Evolutionary conservation across 2,888 invertebrate species (phyloP), one percentile per base, ranked within the genome.

Genomic region (Temnothorax unifasciatus): DNA sequence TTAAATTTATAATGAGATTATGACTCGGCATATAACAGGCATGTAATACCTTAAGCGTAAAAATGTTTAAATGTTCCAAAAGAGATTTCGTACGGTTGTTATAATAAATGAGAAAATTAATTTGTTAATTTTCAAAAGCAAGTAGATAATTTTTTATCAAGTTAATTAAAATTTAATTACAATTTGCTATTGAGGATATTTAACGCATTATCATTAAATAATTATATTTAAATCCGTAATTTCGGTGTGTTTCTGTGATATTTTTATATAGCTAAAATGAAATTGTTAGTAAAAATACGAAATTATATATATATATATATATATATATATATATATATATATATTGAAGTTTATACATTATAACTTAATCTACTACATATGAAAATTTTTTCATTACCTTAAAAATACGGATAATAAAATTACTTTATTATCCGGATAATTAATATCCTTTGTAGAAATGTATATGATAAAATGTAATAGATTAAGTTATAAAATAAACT

Each of bases 1-100:
- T 47, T 69, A 29, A 44, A 59, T 54, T 68, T 57, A 2, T 9
- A 59, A 63, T 29, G 11, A 59, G 11, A 59, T 50, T 71, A 59
- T 13, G 8, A 25, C 41, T 63, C 50, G n/a, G 0, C 13, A 34
- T 15, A 6, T 3, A 47, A n/a, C 34, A 47, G 29, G 6, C 6
- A 34, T 34, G 2, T 13, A n/a, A 4, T 50, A 34, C 34, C 4
- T 6, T 44, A 74, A 64, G 3, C 15, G 1, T 6, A 59, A 29
- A 44, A 34, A 34, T 61, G 2, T 50, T 3, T 18, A 21, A 2
- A 0, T 29, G 59, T 18, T 29, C 1, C 3, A 3, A 59, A 44
- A 59, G 29, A 29, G n/a, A 75, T 47, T 47, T 34, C 0, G 0
- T 13, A 29, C 13, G 15, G 3, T n/a, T 69, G 1, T 25, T 41